Base-by-base conservation (phyloP, 2,888 invertebrate genomes). In the Ophraella communa region DNA sequence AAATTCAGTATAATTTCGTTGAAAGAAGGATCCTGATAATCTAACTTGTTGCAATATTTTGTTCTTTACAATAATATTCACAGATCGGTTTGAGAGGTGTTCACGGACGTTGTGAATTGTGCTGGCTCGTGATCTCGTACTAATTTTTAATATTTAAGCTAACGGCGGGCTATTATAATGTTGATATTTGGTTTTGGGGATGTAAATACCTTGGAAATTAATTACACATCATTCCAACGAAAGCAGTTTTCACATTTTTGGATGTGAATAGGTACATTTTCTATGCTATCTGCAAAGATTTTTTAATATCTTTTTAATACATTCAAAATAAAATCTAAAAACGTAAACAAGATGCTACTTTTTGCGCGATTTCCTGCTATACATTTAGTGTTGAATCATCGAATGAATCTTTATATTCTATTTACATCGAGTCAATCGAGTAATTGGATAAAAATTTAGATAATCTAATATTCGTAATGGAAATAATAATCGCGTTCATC, bases 101-200 rank as follows among this genome's bases (percentile, higher is more conserved):
- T 63, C 64, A 62, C 69, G 64, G 67, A 66, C 42, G 51, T 66
- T 62, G 66, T 66, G 66, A 67, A 64, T 56, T 51, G 53, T 60
- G 67, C 54, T 59, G 61, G 53, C 65, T 64, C 67, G 64, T 65
- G 70, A 70, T 70, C 70, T 70, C 68, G 68, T 70, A 68, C 66
- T 68, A 66, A 53, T 65, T 67, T 64, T 69, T 68, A 58, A 66
- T 62, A 62, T 65, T 54, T 67, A 62, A 67, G 67, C 59, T 61
- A 49, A 52, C 56, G 65, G 35, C 45, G 57, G 54, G 49, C 23
- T 65, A n/a, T 62, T 35, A 49, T 52, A 33, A 61, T 45, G 51
- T 47, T 24, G 52, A 47, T 58, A 42, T 56, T 27, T 21, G 30
- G 59, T 52, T 60, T 60, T 42, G 30, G 42, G 60, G 60, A 33